These are phyloP conservation scores for Carcina quercana DNA, from an alignment of 2,888 invertebrate species.

Conservation along the genomic window DNA sequence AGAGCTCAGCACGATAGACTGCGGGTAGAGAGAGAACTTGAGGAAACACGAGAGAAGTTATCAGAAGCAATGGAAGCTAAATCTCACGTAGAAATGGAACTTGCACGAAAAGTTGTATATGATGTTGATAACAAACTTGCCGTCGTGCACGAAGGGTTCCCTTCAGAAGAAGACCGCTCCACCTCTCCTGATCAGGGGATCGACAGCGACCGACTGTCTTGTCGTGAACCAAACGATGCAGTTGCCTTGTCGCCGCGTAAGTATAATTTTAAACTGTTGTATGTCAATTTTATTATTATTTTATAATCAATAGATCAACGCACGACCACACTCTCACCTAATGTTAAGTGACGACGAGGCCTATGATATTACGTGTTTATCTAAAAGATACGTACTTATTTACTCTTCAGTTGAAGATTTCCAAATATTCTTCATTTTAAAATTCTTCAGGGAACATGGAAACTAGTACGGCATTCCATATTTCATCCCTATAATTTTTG, in stretches of 20 bases:
- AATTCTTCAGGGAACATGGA: too few species aligned
- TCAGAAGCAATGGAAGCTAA: slow-evolving; percentile 40
- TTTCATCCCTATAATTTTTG: too few species aligned
- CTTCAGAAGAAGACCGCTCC: slow-evolving; percentile 57
- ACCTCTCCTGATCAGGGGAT: slow-evolving; percentile 93
- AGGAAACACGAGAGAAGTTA: slow-evolving; percentile 69
- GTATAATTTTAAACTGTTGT: slow-evolving; percentile 20
- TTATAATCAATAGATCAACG: too few species aligned
- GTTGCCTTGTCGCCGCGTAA: slow-evolving; percentile 60
- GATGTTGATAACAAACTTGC: slow-evolving; percentile 44
- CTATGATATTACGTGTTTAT: too few species aligned
- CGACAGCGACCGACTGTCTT: slow-evolving; percentile 84
- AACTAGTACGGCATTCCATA: too few species aligned
- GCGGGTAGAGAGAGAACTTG: slow-evolving; percentile 77
- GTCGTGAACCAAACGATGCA: slow-evolving; percentile 75
- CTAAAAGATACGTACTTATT: too few species aligned
- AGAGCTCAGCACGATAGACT: slow-evolving; percentile 81
- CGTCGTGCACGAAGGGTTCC: slow-evolving; percentile 35
- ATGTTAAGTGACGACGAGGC: too few species aligned
- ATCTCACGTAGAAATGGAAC: slow-evolving; percentile 58
- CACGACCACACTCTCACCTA: too few species aligned
- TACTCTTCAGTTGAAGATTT: too few species aligned
- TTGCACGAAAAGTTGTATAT: slow-evolving; percentile 50
- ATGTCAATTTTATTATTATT: too few species aligned
- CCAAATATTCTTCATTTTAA: too few species aligned